phyloP scores from a whole-genome alignment of 2,888 invertebrate genomes.

The Campaea margaritaria region DNA sequence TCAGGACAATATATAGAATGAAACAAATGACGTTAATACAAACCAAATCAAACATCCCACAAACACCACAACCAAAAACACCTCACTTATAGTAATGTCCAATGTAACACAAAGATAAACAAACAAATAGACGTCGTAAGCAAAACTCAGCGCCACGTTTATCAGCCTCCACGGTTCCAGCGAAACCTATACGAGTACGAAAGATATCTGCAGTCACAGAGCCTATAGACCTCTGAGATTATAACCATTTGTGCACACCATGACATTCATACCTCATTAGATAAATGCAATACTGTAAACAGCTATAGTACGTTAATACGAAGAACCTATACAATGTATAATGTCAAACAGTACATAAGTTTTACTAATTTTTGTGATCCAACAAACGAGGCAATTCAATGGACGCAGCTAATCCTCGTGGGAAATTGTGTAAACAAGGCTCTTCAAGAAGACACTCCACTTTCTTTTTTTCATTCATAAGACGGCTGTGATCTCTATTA shows the following conservation, averaged over 20 bases:
- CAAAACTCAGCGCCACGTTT: background rate
- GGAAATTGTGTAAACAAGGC: too few relatives aligned
- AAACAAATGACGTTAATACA: too few relatives aligned
- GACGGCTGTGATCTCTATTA: too few relatives aligned
- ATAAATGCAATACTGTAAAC: conserved; percentile 35
- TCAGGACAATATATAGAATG: too few relatives aligned
- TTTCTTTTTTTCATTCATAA: too few relatives aligned
- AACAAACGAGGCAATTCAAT: too few relatives aligned
- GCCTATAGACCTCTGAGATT: conserved; percentile 6
- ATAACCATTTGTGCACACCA: conserved; percentile 11
- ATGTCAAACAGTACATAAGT: conserved; percentile 1
- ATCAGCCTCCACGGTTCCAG: background rate
- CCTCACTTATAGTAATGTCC: background rate
- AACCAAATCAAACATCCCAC: too few relatives aligned
- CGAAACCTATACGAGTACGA: background rate
- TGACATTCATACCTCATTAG: conserved; percentile 36
- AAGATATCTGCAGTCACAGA: conserved; percentile 11
- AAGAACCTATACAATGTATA: background rate
- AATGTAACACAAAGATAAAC: background rate
- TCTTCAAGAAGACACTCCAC: too few relatives aligned
- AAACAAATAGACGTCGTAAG: background rate
- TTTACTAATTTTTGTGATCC: too few relatives aligned
- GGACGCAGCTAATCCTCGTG: too few relatives aligned
- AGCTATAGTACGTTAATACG: conserved; percentile 18
- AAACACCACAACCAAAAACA: background rate